Evolutionary conservation across 2,888 invertebrate species (phyloP).

Genomic region (Actias luna): DNA sequence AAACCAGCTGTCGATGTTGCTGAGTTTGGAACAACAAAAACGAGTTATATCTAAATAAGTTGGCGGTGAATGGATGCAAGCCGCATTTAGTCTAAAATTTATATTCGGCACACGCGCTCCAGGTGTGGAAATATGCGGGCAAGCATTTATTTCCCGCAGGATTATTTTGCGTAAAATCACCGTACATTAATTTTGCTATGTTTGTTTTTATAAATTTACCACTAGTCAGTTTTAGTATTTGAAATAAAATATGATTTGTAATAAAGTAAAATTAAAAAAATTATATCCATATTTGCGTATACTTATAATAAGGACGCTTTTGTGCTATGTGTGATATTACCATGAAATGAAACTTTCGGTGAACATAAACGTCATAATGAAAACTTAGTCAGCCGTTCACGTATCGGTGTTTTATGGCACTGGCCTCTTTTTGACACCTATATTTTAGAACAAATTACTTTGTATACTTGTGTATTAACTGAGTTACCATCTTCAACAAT

Average conservation of each 20-base stretch:
- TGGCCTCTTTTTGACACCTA: no score
- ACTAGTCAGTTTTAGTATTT: not conserved
- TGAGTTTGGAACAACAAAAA: constrained; percentile 20
- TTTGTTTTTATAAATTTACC: constrained; percentile 11
- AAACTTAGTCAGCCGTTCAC: no score
- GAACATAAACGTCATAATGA: no score
- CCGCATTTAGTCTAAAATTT: constrained; percentile 20
- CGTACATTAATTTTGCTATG: constrained; percentile 10
- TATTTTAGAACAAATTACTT: no score
- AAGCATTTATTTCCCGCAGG: constrained; percentile 32
- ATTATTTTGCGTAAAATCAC: constrained; percentile 15
- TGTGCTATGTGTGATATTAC: no score
- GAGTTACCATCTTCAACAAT: no score
- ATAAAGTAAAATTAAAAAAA: no score
- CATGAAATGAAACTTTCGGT: no score
- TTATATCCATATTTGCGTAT: no score
- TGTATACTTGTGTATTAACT: no score
- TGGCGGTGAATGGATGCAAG: constrained; percentile 17
- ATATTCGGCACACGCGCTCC: constrained; percentile 16
- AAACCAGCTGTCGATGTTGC: constrained; percentile 21
- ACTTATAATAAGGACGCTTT: no score
- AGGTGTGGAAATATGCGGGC: constrained; percentile 29
- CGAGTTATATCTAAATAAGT: constrained; percentile 11
- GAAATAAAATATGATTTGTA: not conserved
- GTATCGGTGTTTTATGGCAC: no score